Evolutionary conservation across 2,113 vertebrate genomes (phyloP), one percentile per base, ranked within the genome.

Genomic region (Mormoops blainvillei): DNA sequence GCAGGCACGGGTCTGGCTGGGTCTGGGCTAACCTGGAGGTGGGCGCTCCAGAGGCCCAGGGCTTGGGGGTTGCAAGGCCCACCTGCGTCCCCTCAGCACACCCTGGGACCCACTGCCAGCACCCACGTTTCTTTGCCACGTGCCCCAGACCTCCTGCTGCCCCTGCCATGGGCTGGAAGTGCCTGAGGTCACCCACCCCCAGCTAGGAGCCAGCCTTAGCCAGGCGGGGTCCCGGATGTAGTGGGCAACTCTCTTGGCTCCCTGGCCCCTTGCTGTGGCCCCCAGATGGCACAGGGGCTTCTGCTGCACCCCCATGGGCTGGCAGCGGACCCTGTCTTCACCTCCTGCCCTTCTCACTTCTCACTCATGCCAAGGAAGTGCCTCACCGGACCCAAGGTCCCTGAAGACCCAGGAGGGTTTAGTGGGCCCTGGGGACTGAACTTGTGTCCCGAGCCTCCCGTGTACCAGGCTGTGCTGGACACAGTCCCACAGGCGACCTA

Each of bases 181-280:
- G 10, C 24, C 63, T 33, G 2, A 56, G 68, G 33, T 6, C 0
- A 50, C 11, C 4, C 2, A 1, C 24, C 5, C 15, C 5, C 3
- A 4, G 9, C 16, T 31, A 19, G 22, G 48, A 28, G 4, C 26
- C n/a, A 10, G 26, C 48, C 36, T 41, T 26, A 12, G 11, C 38
- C 19, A 6, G 13, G n/a, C n/a, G n/a, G n/a, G 18, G 0, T 52
- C 11, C 33, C 56, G 26, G 48, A 3, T 2, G n/a, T n/a, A n/a
- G n/a, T n/a, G n/a, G n/a, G 1, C 0, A 0, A 41, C 5, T 1
- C 2, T 1, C 11, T 31, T 33, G 3, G 12, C 10, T 13, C 11
- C 33, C 9, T 0, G 3, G 11, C 2, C 24, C 33, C 18, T 38
- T 5, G n/a, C n/a, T 2, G 12, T 33, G 20, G 15, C 10, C 7